Evolutionary conservation across 2,888 invertebrate genomes (phyloP), one percentile per base, ranked within the genome.

Genomic region (Leptinotarsa haldemani): DNA sequence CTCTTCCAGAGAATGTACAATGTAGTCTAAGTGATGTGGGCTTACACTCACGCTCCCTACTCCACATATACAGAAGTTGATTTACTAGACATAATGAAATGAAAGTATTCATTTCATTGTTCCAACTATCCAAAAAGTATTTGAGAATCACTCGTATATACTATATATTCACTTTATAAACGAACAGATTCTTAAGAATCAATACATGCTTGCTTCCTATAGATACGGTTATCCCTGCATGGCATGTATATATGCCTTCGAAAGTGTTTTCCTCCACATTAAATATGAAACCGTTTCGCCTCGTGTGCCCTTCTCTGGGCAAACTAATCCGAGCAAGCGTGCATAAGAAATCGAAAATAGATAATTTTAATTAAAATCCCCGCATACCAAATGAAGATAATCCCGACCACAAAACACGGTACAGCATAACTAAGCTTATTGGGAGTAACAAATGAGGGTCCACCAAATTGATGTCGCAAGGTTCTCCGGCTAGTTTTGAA

Each of bases 351-450:
- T 61, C n/a, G 40, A 61, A 20, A 61, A 61, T 61, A 18, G n/a
- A 61, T n/a, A 61, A 61, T 61, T 61, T n/a, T 9, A 30, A 61
- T 61, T 61, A 40, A 40, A 56, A 30, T 61, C 16, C 16, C n/a
- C n/a, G 61, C 16, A 61, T 40, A 30, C 61, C 16, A 40, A 61
- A 61, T 30, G 18, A 40, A n/a, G 61, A 25, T 61, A 30, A 61
- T 61, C 61, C 61, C 40, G 2, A 30, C 61, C 16, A 25, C 40
- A 22, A 18, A 56, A 18, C 56, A 52, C 58, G 15, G 22, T 22
- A 25, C 22, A 61, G 61, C 40, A 61, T 61, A 61, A 61, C 61
- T 40, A 30, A 40, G 25, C 61, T 61, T 40, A 40, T 61, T 61
- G 61, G n/a, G 40, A 40, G 25, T 61, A 40, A 61, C 30, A n/a